Base-by-base conservation (phyloP, 2,113 vertebrate species). In the Nannobrachium achirus region DNA sequence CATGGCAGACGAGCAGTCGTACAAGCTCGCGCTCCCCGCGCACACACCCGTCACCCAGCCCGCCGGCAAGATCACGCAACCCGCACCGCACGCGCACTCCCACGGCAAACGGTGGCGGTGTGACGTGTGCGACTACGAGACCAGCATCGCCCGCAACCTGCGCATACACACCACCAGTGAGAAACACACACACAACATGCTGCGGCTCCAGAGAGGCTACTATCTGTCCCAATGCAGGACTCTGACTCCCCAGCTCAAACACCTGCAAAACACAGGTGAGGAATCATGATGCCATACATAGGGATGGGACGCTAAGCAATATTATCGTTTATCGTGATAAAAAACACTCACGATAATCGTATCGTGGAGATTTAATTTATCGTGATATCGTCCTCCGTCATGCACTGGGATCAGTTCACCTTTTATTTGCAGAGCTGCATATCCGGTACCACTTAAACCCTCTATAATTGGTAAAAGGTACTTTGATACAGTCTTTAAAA, bases 91-190 rank as follows among this genome's bases (percentile, higher is more conserved):
- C 82, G 57, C 93, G 89, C 0, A 92, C 92, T 0, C 93, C 90
- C 78, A 94, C 81, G 56, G 94, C 90, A 10, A 89, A 92, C 40
- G 93, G 89, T 99, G 98, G 98, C 93, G 97, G 19, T 99, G 98
- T 13, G 98, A 99, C 86, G 97, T 99, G 86, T 99, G 98, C 0
- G 98, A 99, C 84, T 99, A 99, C 0, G 98, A 99, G 92, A 99
- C 97, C 91, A 98, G 97, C 50, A 97, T 99, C 70, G 98, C 98
- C 3, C 92, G 97, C 39, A 99, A 99, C 94, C 94, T 99, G 46
- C 96, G 97, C 75, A 99, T 99, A 80, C 98, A 99, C 93, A 99
- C 98, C 94, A 99, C 97, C 84, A 99, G 98, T 63, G 98, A 99
- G 93, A 99, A 99, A 92, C 98, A 99, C 92, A 99, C 98, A 82